Evolutionary conservation across 2,888 invertebrate species (phyloP).

Genomic region (Torymus texanus): DNA sequence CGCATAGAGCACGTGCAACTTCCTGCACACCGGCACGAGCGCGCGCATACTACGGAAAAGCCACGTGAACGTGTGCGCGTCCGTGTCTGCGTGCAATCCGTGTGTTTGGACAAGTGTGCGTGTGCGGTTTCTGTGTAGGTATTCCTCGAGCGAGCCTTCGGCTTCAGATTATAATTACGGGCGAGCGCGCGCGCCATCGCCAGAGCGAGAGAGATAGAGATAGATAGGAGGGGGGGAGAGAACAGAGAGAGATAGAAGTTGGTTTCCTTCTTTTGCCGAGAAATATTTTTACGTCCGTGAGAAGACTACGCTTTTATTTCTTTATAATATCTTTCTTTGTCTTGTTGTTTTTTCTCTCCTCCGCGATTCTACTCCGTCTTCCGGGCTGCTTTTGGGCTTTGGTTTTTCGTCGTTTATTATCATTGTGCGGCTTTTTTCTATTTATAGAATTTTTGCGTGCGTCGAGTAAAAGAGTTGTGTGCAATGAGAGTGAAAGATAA

Average conservation of each 20-base stretch:
- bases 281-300: constrained; percentile 53
- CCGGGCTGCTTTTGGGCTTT: not conserved
- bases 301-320: constrained; percentile 48
- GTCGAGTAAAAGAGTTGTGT: constrained; percentile 24
- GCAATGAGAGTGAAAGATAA: constrained; percentile 6
- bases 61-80: constrained; percentile 3
- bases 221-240: constrained; percentile 17
- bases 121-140: not conserved
- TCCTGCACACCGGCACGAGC: constrained; percentile 42
- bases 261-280: constrained; percentile 51
- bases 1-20: constrained; percentile 50
- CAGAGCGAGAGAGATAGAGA: too few relatives aligned
- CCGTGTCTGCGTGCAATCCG: not conserved
- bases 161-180: constrained; percentile 58
- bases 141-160: constrained; percentile 50
- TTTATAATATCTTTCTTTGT: constrained; percentile 27
- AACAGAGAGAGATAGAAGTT: constrained; percentile 26
- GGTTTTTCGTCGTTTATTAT: not conserved
- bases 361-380: not conserved
- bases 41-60: not conserved
- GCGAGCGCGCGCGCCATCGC: constrained; percentile 22
- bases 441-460: constrained; percentile 30
- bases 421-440: constrained; percentile 8
- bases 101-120: constrained; percentile 1
- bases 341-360: constrained; percentile 10